Conservation (phyloP, 2,797 vertebrate genomes). For the Danio kyathit region DNA sequence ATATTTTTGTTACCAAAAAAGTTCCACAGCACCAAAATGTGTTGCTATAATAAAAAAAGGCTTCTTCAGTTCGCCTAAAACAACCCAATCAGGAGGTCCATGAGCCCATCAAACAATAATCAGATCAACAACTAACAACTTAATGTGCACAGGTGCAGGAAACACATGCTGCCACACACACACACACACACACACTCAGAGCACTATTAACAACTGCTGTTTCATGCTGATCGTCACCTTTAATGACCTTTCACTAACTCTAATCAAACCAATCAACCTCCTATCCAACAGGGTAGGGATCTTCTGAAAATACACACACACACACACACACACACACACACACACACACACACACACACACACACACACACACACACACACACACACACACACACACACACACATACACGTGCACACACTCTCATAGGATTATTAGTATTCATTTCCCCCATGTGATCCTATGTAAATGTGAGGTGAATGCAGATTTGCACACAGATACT, state of each 20-base stretch:
- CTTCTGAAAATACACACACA: conserved; percentile 25
- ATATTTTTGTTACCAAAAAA: too few relatives aligned
- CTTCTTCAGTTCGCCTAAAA: conserved; percentile 6
- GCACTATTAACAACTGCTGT: conserved; percentile 18
- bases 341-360: conserved; percentile 11
- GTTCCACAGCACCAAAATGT: too few relatives aligned
- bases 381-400: too few relatives aligned
- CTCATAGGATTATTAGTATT: not conserved
- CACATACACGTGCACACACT: not conserved
- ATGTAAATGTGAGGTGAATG: not conserved
- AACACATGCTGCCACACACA: not conserved
- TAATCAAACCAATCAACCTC: conserved; percentile 54
- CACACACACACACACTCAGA: not conserved
- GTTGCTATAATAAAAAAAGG: not conserved
- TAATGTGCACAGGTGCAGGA: conserved; percentile 26
- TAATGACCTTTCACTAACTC: conserved; percentile 63
- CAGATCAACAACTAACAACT: conserved; percentile 2
- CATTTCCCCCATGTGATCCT: not conserved
- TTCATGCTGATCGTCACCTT: conserved; percentile 63
- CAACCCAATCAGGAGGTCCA: not conserved
- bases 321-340: too few relatives aligned
- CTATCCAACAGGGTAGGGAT: conserved; percentile 42
- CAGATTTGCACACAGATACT: not conserved
- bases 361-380: not conserved
- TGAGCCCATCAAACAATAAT: conserved; percentile 4